Base-by-base conservation (phyloP, 92 coral and sea anemone species). In the Actinostola sp. region DNA sequence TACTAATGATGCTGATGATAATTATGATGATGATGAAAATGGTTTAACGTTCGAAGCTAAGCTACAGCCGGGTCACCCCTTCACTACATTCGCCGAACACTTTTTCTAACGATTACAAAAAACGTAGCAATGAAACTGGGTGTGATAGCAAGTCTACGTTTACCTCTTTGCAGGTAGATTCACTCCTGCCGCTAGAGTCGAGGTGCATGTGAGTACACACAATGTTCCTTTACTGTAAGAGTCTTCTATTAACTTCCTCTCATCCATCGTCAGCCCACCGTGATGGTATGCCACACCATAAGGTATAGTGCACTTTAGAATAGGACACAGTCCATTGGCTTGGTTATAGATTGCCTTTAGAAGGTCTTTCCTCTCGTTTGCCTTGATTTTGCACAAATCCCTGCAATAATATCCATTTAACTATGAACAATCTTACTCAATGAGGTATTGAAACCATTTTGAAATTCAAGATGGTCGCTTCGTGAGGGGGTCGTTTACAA, bases 141-240 rank as follows among this genome's bases (percentile, higher is more conserved):
- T n/a, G n/a, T n/a, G n/a, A n/a, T n/a, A n/a, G n/a, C n/a, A n/a
- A n/a, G n/a, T n/a, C n/a, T n/a, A n/a, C n/a, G n/a, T 75, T 54
- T 56, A 94, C 98, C 98, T 91, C 78, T 94, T 94, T 16, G 98
- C 98, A 2, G 98, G 98, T 19, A 94, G 81, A 66, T 94, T 94
- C 43, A 94, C 98, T 14, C 98, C 98, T 1, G 98, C 98, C 20
- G 98, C 98, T 10, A 94, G 84, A 8, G 98, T 94, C n/a, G 98
- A 94, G 9, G 98, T 94, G 29, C 98, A 94, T 5, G 97, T 91
- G 29, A 94, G 86, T 20, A 83, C 82, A 72, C 92, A 94, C 25
- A 94, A 66, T 24, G 87, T 86, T 23, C 98, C 98, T 48, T 88
- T 91, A 33, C 93, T 88, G 92, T 94, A 94, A 3, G 90, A 91